Conservation (phyloP, 2,888 invertebrate species). For the Ormyrus thymus region DNA sequence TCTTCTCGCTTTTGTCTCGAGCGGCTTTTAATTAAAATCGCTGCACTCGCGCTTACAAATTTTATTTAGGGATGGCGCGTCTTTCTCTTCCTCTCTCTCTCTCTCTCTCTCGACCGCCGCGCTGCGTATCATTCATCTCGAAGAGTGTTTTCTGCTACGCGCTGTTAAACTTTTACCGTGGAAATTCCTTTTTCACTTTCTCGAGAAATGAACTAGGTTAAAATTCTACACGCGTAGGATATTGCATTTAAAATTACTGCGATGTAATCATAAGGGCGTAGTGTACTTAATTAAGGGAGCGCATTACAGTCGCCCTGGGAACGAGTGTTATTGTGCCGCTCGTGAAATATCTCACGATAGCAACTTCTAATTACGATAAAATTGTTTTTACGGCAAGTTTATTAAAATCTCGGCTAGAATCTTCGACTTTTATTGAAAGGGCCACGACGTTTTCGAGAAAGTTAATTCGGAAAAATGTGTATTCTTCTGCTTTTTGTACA, state of each 20-base stretch:
- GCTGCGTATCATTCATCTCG: not conserved
- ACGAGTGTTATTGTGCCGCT: not conserved
- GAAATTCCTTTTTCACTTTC: constrained; percentile 11
- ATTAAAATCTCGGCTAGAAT: no score
- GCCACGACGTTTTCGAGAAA: no score
- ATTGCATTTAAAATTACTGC: constrained; percentile 43
- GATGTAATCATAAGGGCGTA: constrained; percentile 39
- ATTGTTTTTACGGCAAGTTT: constrained; percentile 1
- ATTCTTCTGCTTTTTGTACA: no score
- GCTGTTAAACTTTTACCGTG: not conserved
- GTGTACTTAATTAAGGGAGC: constrained; percentile 31
- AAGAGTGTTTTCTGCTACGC: not conserved
- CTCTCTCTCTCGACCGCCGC: no score
- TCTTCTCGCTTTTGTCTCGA: not conserved
- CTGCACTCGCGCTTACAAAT: not conserved
- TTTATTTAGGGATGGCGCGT: constrained; percentile 12
- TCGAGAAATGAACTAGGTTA: constrained; percentile 33
- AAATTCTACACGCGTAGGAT: constrained; percentile 39
- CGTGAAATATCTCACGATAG: not conserved
- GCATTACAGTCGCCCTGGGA: not conserved
- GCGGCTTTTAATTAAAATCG: constrained; percentile 30
- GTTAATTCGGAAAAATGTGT: no score
- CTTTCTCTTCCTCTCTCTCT: not conserved
- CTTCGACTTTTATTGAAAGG: no score
- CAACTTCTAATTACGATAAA: not conserved